These are phyloP conservation scores for Acanthosepion lycidas DNA, from an alignment of 2,888 invertebrate genomes.

Conservation along the genomic window DNA sequence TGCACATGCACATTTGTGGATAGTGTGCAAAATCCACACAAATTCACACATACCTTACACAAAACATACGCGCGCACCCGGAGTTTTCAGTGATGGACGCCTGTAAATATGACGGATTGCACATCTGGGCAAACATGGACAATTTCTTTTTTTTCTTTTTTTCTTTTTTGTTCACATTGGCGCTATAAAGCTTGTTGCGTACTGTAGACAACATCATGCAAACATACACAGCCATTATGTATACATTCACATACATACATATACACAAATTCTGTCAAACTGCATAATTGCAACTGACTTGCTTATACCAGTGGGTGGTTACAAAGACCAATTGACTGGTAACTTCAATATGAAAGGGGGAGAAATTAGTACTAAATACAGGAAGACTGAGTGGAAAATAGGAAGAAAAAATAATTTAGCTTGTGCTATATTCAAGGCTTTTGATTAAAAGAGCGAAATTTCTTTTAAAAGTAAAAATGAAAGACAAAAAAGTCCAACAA, in stretches of 20 bases:
- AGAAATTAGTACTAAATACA: background rate
- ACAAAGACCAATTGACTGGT: background rate
- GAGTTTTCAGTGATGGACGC: conserved; percentile 41
- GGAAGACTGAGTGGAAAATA: background rate
- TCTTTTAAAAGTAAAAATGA: too few species aligned
- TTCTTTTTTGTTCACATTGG: conserved; percentile 42
- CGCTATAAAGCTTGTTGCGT: conserved; percentile 45
- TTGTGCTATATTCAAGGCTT: too few species aligned
- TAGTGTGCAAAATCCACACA: background rate
- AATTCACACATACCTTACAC: too few species aligned
- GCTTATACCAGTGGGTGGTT: background rate
- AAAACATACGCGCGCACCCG: background rate
- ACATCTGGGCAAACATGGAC: conserved; percentile 44
- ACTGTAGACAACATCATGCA: conserved; percentile 38
- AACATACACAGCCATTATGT: background rate
- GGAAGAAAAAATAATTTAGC: too few species aligned
- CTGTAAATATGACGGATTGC: conserved; percentile 43
- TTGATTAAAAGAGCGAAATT: too few species aligned
- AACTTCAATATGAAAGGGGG: background rate
- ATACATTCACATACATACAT: background rate
- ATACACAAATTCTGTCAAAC: background rate
- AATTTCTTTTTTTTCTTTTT: background rate
- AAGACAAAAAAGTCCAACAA: too few species aligned
- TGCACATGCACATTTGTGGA: background rate
- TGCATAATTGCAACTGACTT: conserved; percentile 20